Base-by-base conservation (phyloP, 2,888 invertebrate species). In the Cordilura impudica region DNA sequence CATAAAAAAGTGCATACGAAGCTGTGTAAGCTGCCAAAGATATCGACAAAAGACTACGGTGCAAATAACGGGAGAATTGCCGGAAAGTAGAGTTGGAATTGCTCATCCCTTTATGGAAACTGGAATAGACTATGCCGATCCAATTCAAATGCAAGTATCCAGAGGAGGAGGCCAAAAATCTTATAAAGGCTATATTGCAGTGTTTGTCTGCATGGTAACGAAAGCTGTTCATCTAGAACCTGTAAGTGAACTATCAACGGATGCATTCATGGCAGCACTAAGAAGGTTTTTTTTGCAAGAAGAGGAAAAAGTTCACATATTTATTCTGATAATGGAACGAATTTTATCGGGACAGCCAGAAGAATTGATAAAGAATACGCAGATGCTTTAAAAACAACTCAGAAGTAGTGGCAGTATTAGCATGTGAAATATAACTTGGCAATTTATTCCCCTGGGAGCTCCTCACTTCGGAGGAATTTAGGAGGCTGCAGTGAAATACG, bases 241-340 rank as follows among this genome's bases (percentile, higher is more conserved):
- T 3, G 26, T 26, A 4, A 26, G 26, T 26, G 26, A 26, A 6
- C 26, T 26, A 6, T 26, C 26, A 26, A 6, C 26, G 29, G 54
- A 54, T 16, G 54, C 54, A 18, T 16, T 54, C 10, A 2, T 12
- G 29, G 31, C 29, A 54, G 6, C 8, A 2, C 26, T 26, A 26
- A 26, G 26, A 26, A 26, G 31, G 29, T 54, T 54, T 54, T 26
- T 54, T 54, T n/a, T n/a, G 29, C 14, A n/a, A 14, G 31, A 31
- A 54, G 54, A 54, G 54, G 31, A 10, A 3, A 12, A 1, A 29
- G 54, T 31, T n/a, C 29, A 4, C 26, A 54, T 8, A 54, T 54
- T 31, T 54, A 23, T 51, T 51, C 49, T 12, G 49, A 51, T n/a
- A 51, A 51, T 51, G 49, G 49, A 23, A 51, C 49, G 5, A 54